These are phyloP conservation scores for Plectropomus leopardus DNA, from an alignment of 2,113 vertebrate genomes.

Conservation along the genomic window DNA sequence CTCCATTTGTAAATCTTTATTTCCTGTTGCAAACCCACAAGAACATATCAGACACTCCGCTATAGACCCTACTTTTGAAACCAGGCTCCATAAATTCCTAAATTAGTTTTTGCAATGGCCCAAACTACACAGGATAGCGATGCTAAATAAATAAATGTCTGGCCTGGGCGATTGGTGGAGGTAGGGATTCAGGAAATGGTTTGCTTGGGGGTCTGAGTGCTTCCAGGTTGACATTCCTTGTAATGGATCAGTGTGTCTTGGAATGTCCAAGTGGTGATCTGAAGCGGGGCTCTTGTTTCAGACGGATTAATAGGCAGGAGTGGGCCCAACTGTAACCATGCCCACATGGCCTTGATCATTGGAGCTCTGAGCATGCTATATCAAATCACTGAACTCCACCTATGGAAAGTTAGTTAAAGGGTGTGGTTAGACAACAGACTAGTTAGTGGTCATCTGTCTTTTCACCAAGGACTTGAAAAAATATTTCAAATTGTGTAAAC, in stretches of 20 bases:
- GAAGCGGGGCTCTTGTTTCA: conserved; percentile 67
- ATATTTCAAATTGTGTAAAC: conserved; percentile 1
- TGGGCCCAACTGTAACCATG: conserved; percentile 53
- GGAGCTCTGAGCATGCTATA: conserved; percentile 31
- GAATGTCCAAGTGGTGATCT: conserved; percentile 69
- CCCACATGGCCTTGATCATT: conserved; percentile 66
- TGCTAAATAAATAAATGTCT: conserved; percentile 78
- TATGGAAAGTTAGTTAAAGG: conserved; percentile 58
- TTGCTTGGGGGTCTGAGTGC: conserved; percentile 74
- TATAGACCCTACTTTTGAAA: conserved; percentile 53
- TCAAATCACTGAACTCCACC: conserved; percentile 64
- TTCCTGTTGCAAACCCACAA: conserved; percentile 73
- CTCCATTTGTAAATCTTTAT: conserved; percentile 66
- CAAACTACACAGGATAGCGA: conserved; percentile 60
- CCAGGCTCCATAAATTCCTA: conserved; percentile 63
- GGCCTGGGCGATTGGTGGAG: conserved; percentile 60
- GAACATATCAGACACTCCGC: conserved; percentile 66
- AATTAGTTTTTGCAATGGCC: conserved; percentile 66
- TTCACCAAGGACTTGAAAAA: conserved; percentile 19
- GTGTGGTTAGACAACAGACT: conserved; percentile 31
- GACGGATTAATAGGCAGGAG: conserved; percentile 50
- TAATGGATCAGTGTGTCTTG: conserved; percentile 75
- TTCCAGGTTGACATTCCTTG: conserved; percentile 76
- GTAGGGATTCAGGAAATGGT: conserved; percentile 74
- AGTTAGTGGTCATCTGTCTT: not conserved